Evolutionary conservation across 1,140 invertebrate genomes (phyloP), one percentile per base, ranked within the genome.

Genomic region (Pseudoatta argentina): DNA sequence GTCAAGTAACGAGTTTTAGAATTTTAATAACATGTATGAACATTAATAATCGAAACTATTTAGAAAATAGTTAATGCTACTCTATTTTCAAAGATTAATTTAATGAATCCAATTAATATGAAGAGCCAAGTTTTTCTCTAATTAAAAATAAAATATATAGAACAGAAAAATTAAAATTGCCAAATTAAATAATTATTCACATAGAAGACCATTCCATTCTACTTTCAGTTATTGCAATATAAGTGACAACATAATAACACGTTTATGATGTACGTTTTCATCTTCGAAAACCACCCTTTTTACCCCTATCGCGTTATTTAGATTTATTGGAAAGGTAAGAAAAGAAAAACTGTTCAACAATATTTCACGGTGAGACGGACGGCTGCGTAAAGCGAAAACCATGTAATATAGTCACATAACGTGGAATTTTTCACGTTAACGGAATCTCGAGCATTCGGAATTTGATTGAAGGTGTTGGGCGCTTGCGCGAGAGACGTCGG

Each of bases 401-500:
- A 48, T 16, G 51, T 57, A 67, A 77, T 24, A 64, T 21, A 16
- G 8, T n/a, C n/a, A 24, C 77, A 16, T 55, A 34, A 81, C 21
- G 16, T 59, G 55, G 27, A 27, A 48, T 73, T 61, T 66, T 75
- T 51, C 48, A 8, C 79, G 21, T 83, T 83, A 88, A 87, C 51
- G 66, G 73, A 83, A 89, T 89, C 86, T 86, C 86, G 88, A 88
- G 87, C 87, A 90, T 89, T 89, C 86, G 89, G 89, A 87, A 91
- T 93, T 92, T 92, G 85, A 90, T 92, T 93, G 87, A 87, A 87
- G 88, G 85, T 85, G 88, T 88, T 21, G 44, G 67, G 89, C 91
- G 92, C 93, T 87, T 93, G 93, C 91, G 93, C 91, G 79, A 73
- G 75, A 30, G 18, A 53, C 27, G 67, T 44, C 86, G 81, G 78